Evolutionary conservation across 2,797 vertebrate species (phyloP).

Genomic region (Urosaurus nigricauda): DNA sequence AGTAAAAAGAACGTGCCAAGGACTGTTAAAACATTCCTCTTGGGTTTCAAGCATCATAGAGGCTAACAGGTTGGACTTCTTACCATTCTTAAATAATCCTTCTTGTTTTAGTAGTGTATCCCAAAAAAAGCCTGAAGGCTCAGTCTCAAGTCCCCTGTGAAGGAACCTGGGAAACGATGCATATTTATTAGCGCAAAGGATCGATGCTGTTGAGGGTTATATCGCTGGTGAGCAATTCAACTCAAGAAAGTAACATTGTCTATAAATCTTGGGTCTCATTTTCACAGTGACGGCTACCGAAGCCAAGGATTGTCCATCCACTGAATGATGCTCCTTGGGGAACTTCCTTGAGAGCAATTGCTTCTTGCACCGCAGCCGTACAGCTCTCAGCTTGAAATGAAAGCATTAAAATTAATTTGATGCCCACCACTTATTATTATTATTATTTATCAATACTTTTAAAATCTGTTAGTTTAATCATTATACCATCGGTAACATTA

Average conservation of each 20-base stretch:
- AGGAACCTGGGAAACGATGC: slow-evolving; percentile 4
- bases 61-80: background rate
- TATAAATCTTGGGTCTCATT: slow-evolving; percentile 10
- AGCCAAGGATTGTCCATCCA: slow-evolving; percentile 1
- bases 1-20: background rate
- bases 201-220: background rate
- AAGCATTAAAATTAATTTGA: background rate
- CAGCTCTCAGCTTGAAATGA: background rate
- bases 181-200: slow-evolving; percentile 34
- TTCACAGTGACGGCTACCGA: slow-evolving; percentile 26
- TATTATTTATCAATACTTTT: background rate
- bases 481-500: background rate
- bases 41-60: background rate
- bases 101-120: slow-evolving; percentile 33
- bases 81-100: fast-evolving
- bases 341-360: background rate
- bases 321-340: slow-evolving; percentile 19
- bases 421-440: background rate
- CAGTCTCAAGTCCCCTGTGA: slow-evolving; percentile 17
- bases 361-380: background rate
- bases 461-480: background rate
- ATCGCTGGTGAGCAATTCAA: background rate
- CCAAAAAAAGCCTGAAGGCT: background rate
- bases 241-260: background rate
- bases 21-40: background rate